A percentile compares a stretch with the other conserved stretches of the same genome.
phyloP scores from a whole-genome alignment of 2,113 vertebrate genomes.

The Caloenas nicobarica region DNA sequence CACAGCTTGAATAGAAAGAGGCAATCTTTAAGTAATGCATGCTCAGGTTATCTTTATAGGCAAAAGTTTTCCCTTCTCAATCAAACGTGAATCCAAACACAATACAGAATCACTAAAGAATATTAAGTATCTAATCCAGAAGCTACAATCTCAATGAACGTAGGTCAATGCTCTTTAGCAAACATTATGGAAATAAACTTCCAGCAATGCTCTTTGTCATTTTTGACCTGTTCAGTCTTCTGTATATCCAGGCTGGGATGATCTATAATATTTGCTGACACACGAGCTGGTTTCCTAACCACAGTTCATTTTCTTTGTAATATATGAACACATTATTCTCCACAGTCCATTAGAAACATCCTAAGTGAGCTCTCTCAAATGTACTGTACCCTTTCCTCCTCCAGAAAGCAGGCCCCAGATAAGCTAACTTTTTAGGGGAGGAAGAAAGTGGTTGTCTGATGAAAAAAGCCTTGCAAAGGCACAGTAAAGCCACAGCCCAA shows the following conservation, averaged over 20 bases:
- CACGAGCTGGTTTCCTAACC: not conserved
- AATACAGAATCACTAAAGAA: not conserved
- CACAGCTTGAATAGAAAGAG: conserved; percentile 1
- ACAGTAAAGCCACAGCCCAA: not conserved
- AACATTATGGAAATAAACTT: not conserved
- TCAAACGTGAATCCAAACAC: not conserved
- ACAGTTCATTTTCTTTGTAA: not conserved
- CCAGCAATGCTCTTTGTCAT: not conserved
- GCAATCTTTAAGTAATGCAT: not conserved
- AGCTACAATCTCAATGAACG: not conserved
- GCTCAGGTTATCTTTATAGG: not conserved
- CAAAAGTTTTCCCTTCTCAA: not conserved
- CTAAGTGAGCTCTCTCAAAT: not conserved
- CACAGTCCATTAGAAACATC: not conserved
- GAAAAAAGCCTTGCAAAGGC: not conserved
- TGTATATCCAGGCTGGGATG: not conserved
- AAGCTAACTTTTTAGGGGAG: not conserved
- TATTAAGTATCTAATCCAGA: not conserved
- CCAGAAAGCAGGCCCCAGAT: not conserved
- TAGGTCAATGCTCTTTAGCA: not conserved
- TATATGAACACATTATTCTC: rapidly evolving
- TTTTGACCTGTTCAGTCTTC: not conserved
- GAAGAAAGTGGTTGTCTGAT: not conserved
- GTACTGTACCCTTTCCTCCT: not conserved
- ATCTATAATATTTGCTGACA: not conserved